Base-by-base conservation (phyloP, 2,888 invertebrate genomes). In the Eilema depressum region DNA sequence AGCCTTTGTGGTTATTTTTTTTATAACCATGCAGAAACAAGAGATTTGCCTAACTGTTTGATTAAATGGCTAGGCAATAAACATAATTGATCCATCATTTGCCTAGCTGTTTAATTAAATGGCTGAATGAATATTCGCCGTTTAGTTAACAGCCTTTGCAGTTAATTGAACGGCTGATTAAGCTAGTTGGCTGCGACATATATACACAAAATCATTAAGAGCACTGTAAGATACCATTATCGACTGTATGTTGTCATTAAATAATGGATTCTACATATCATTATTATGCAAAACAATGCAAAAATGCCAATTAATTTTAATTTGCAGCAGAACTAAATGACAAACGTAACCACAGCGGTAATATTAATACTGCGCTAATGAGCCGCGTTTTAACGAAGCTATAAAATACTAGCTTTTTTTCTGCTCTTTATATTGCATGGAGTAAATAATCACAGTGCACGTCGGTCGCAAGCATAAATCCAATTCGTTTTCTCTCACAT, bases 401-500 rank as follows among this genome's bases (percentile, higher is more conserved):
- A 79, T 81, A 82, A 83, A 83, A 75, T 82, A 83, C 79, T 82
- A 77, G 69, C 66, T 75, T 77, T 79, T 28, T 83, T 81, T 79
- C 70, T 72, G 75, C 72, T 79, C 78, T 85, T 86, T 86, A 81
- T 78, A 82, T 77, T 82, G 79, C 77, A 74, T 72, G 73, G 74
- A 73, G 80, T 74, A 83, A 84, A 80, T 84, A 82, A 84, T 84
- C 81, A 80, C 84, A 78, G 82, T 68, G 75, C 64, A 80, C 76
- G 75, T 75, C 83, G 86, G 83, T 78, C 81, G 85, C 87, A 87
- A 86, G 88, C 87, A 88, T 90, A 88, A 91, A 92, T 89, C 88
- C 91, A 92, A 91, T 93, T 92, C 89, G 92, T 89, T 92, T 91
- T 88, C 91, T 90, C 93, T 90, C 91, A 88, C 92, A 93, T 93